phyloP scores from a whole-genome alignment of 2,113 vertebrate species.

The Gorsachius goisagi region DNA sequence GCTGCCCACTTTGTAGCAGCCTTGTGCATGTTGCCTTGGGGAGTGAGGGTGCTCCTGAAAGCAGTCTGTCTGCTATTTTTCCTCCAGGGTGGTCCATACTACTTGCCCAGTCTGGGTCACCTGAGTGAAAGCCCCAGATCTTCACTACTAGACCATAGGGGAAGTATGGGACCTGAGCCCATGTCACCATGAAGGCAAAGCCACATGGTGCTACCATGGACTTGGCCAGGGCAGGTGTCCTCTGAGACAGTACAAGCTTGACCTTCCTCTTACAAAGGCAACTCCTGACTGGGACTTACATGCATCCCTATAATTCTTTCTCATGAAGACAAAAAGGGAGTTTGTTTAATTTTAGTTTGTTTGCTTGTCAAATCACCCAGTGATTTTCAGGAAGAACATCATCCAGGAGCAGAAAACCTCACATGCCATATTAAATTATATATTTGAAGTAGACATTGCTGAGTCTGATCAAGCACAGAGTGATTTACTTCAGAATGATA shows the following conservation, averaged over 20 bases:
- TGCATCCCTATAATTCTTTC: neutral
- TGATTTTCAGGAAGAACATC: neutral
- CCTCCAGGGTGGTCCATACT: neutral
- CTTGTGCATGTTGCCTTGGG: neutral
- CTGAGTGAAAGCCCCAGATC: neutral
- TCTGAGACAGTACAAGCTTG: neutral
- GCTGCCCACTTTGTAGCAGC: neutral
- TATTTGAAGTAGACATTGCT: neutral
- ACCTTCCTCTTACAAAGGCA: neutral
- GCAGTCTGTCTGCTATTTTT: neutral
- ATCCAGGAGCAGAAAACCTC: neutral
- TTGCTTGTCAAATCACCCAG: neutral
- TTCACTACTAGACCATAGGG: neutral
- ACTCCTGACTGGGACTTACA: neutral
- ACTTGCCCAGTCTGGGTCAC: neutral
- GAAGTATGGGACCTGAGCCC: neutral
- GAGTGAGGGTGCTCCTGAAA: neutral
- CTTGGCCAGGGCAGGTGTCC: neutral
- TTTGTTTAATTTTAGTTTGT: neutral
- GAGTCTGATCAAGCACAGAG: neutral
- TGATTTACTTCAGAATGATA: neutral
- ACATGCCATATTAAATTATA: neutral
- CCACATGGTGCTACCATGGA: accelerated
- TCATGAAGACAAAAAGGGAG: neutral
- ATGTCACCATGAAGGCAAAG: neutral